Evolutionary conservation across 2,113 vertebrate genomes (phyloP).

Genomic region (Nansenia antarctica): DNA sequence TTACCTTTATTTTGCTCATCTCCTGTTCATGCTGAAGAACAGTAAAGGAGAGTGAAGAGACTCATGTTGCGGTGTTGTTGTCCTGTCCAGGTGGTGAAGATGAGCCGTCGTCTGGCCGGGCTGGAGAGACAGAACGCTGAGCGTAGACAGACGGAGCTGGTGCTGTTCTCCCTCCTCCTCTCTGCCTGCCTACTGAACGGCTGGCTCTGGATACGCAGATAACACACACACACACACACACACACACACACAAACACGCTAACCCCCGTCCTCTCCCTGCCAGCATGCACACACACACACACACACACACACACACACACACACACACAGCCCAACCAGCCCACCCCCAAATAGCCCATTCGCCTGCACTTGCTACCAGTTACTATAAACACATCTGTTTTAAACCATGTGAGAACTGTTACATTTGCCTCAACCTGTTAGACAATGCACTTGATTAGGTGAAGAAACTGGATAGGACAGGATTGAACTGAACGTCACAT

Average conservation of each 20-base stretch:
- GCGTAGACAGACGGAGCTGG: slow-evolving; percentile 66
- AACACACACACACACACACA: slow-evolving; percentile 13
- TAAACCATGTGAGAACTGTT: neutral
- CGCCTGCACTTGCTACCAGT: neutral
- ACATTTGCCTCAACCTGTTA: neutral
- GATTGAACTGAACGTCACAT: too few relatives aligned
- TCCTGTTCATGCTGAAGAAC: neutral
- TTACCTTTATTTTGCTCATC: neutral
- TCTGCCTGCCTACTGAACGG: slow-evolving; percentile 72
- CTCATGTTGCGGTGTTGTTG: neutral
- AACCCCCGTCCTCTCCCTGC: too few relatives aligned
- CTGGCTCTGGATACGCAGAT: slow-evolving; percentile 82
- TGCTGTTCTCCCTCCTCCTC: slow-evolving; percentile 72
- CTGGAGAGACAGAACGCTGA: slow-evolving; percentile 72
- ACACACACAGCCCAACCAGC: too few relatives aligned
- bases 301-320: neutral
- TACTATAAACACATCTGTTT: neutral
- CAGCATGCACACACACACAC: neutral
- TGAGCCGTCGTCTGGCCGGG: slow-evolving; percentile 61
- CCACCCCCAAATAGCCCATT: neutral
- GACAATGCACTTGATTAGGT: neutral
- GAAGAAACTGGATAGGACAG: too few relatives aligned
- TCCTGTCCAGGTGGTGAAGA: slow-evolving; percentile 68
- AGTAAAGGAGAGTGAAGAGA: too few relatives aligned
- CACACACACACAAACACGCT: slow-evolving; percentile 10